Conservation (phyloP, 2,888 invertebrate species). For the Pegoplata infirma region DNA sequence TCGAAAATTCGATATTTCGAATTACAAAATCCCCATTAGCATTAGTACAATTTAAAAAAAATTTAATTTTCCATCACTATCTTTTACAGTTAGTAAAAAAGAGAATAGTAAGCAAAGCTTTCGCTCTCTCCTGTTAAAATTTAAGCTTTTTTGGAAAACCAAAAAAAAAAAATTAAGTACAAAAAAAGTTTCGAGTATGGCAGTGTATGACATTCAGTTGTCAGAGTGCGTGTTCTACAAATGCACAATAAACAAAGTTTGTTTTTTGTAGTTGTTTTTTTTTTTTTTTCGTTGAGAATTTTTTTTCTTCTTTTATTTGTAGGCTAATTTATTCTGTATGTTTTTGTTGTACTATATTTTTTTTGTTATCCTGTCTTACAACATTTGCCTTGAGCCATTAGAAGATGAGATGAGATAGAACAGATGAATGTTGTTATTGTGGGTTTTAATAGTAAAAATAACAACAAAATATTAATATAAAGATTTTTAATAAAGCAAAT, state of each 20-base stretch:
- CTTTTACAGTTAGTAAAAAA: no score
- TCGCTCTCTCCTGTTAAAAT: slow-evolving; percentile 33
- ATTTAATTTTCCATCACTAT: no score
- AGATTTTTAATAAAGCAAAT: neutral
- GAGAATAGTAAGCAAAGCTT: slow-evolving; percentile 58
- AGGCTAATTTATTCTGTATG: slow-evolving; percentile 39
- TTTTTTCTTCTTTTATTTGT: slow-evolving; percentile 1
- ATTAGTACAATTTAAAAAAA: no score
- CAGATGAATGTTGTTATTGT: slow-evolving; percentile 25
- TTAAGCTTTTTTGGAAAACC: slow-evolving; percentile 11
- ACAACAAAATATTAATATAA: slow-evolving; percentile 20
- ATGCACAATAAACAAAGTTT: slow-evolving; percentile 42
- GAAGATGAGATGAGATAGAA: slow-evolving; percentile 25
- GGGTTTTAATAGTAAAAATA: slow-evolving; percentile 26
- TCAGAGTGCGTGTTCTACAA: slow-evolving; percentile 50
- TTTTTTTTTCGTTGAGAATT: neutral
- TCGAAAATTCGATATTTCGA: no score
- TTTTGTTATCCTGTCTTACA: slow-evolving; percentile 36
- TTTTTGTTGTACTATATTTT: slow-evolving; percentile 19
- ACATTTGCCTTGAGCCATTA: slow-evolving; percentile 43
- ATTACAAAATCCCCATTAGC: no score
- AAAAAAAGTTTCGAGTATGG: neutral
- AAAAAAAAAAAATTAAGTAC: no score
- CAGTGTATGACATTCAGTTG: slow-evolving; percentile 55
- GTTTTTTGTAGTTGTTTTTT: neutral